These are phyloP conservation scores for Mallateleia sp. DNA, from an alignment of 2,888 invertebrate genomes.

Conservation along the genomic window DNA sequence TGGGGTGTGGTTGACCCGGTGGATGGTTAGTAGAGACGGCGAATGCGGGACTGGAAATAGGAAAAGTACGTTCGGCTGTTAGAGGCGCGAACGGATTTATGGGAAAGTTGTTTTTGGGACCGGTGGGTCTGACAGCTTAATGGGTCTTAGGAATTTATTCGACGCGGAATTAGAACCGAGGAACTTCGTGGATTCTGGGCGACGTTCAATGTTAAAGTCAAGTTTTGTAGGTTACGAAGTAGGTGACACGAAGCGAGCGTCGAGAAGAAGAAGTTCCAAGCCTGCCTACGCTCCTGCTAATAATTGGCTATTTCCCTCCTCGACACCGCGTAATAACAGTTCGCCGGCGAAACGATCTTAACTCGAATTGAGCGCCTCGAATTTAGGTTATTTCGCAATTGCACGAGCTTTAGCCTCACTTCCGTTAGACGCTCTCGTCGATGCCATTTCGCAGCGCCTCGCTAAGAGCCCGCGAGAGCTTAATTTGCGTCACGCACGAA, in stretches of 20 bases:
- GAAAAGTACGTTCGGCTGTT: no score
- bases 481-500: slow-evolving; percentile 45
- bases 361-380: slow-evolving; percentile 81
- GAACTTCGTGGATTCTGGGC: no score
- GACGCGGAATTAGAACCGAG: no score
- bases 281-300: slow-evolving; percentile 84
- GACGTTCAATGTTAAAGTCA: neutral
- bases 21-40: neutral
- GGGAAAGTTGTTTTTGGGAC: no score
- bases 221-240: slow-evolving; percentile 65
- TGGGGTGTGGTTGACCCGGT: neutral
- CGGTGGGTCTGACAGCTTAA: no score
- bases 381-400: slow-evolving; percentile 86
- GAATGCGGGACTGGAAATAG: neutral
- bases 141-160: no score
- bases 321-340: slow-evolving; percentile 68
- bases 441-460: slow-evolving; percentile 54
- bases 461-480: slow-evolving; percentile 42
- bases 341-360: slow-evolving; percentile 74
- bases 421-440: slow-evolving; percentile 45
- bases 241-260: slow-evolving; percentile 77
- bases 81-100: no score
- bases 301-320: slow-evolving; percentile 86
- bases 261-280: slow-evolving; percentile 50
- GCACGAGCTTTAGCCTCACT: slow-evolving; percentile 79